Conservation (phyloP, 2,113 vertebrate genomes). For the Helogale parvula region DNA sequence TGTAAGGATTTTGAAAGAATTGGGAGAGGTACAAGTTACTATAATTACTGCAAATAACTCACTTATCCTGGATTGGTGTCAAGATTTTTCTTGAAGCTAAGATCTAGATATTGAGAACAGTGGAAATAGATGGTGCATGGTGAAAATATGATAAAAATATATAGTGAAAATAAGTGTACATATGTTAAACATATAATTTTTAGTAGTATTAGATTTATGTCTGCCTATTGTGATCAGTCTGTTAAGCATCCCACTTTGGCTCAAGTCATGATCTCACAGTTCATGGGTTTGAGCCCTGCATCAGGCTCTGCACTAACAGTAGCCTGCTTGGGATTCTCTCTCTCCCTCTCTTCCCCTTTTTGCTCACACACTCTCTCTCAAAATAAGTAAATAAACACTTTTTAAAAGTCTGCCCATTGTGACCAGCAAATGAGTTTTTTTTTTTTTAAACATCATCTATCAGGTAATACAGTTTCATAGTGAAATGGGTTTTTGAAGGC, state of each 20-base stretch:
- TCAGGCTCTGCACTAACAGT: no score
- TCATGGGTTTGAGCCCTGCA: no score
- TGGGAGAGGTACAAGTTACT: constrained; percentile 51
- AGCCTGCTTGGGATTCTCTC: no score
- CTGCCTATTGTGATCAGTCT: not conserved
- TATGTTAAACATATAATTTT: not conserved
- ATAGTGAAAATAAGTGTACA: not conserved
- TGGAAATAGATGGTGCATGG: not conserved
- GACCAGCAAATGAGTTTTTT: not conserved
- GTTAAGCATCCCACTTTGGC: no score
- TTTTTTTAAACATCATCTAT: not conserved
- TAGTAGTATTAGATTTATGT: constrained; percentile 19
- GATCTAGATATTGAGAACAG: not conserved
- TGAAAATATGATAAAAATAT: constrained; percentile 18
- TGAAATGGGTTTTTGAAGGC: constrained; percentile 35
- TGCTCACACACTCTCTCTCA: no score
- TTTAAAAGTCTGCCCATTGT: not conserved
- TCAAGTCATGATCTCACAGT: no score
- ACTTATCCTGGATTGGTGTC: not conserved
- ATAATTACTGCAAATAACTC: constrained; percentile 47
- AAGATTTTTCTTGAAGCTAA: constrained; percentile 48
- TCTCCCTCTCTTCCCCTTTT: no score
- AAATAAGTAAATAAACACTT: no score
- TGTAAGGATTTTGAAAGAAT: constrained; percentile 50
- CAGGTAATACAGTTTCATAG: not conserved